Evolutionary conservation across 1,140 invertebrate species (phyloP).

Genomic region (Spodoptera litura): DNA sequence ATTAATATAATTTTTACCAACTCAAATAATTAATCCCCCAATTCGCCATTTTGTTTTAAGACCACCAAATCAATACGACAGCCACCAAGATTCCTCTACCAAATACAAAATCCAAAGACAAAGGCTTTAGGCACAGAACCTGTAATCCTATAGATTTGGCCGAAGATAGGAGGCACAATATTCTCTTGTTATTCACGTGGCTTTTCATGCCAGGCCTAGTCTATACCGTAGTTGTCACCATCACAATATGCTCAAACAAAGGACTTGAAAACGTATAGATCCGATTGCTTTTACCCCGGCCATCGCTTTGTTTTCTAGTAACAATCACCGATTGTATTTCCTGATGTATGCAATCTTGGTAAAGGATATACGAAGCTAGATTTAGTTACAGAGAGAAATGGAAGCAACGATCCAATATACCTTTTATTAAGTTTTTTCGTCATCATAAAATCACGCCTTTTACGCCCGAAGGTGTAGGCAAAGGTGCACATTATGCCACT

Average conservation of each 20-base stretch:
- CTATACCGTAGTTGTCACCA: neutral
- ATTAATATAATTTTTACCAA: no score
- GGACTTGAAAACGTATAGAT: slow-evolving; percentile 17
- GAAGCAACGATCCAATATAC: no score
- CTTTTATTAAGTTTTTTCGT: no score
- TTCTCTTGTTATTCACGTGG: slow-evolving; percentile 29
- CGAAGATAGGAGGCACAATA: neutral
- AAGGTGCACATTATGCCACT: no score
- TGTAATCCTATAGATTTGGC: slow-evolving; percentile 18
- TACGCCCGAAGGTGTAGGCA: no score
- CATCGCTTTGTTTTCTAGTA: slow-evolving; percentile 31
- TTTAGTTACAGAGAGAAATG: no score
- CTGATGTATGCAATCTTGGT: neutral
- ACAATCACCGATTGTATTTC: slow-evolving; percentile 13
- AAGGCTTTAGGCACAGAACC: neutral
- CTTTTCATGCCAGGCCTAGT: slow-evolving; percentile 26
- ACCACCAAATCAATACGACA: no score
- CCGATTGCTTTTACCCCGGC: slow-evolving; percentile 18
- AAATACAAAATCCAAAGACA: no score
- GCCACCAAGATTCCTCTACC: neutral
- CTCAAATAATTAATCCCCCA: no score
- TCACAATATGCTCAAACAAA: slow-evolving; percentile 23
- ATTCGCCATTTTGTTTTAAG: no score
- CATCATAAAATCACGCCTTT: no score
- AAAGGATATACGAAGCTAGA: no score